These are phyloP conservation scores for Eupithecia centaureata DNA, from an alignment of 2,888 invertebrate species.

Conservation along the genomic window DNA sequence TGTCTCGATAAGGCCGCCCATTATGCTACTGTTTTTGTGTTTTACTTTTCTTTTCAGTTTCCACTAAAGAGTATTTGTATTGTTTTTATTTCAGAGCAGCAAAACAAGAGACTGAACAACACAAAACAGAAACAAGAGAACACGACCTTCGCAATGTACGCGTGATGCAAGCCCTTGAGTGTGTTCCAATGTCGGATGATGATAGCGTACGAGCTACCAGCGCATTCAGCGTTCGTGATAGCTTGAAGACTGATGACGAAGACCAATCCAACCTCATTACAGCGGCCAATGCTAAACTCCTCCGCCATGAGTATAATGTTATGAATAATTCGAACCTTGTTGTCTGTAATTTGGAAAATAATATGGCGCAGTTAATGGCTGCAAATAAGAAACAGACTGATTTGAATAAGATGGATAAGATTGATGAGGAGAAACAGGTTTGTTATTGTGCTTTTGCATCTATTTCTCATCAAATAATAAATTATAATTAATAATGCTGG, in stretches of 20 bases:
- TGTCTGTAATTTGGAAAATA: slow-evolving; percentile 78
- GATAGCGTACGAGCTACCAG: slow-evolving; percentile 80
- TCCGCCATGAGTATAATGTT: slow-evolving; percentile 77
- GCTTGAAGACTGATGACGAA: slow-evolving; percentile 80
- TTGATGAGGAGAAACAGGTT: slow-evolving; percentile 70
- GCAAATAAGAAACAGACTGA: slow-evolving; percentile 67
- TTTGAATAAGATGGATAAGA: slow-evolving; percentile 75
- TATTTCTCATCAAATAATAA: not conserved
- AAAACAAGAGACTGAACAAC: slow-evolving; percentile 59
- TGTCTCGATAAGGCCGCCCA: too few relatives aligned
- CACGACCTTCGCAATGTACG: slow-evolving; percentile 71
- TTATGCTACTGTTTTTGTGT: too few relatives aligned
- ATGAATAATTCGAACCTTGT: slow-evolving; percentile 80
- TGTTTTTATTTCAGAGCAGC: slow-evolving; percentile 49
- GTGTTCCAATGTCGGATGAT: slow-evolving; percentile 78
- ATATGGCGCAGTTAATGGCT: slow-evolving; percentile 77
- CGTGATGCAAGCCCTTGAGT: slow-evolving; percentile 74
- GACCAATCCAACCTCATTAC: slow-evolving; percentile 78
- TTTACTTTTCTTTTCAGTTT: not conserved
- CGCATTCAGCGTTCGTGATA: slow-evolving; percentile 78
- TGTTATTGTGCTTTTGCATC: not conserved
- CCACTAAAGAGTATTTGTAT: not conserved
- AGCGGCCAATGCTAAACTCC: slow-evolving; percentile 74
- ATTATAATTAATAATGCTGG: too few relatives aligned
- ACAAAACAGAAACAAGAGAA: slow-evolving; percentile 65